phyloP scores from a whole-genome alignment of 2,888 invertebrate genomes.

The Piscicola geometra region DNA sequence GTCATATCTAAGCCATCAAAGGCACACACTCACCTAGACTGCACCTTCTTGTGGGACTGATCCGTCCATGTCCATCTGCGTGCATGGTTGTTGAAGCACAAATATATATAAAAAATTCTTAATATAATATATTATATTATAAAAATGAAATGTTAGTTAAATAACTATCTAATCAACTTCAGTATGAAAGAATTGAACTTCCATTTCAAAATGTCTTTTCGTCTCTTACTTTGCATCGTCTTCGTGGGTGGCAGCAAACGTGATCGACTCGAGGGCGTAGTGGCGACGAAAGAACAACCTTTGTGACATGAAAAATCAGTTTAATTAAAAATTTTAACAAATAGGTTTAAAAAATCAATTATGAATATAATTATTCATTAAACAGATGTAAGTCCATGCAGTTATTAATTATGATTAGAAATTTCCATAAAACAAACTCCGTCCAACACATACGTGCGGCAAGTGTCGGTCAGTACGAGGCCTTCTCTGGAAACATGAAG shows the following conservation, averaged over 20 bases:
- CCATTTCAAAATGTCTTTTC: not conserved
- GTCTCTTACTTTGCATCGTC: slow-evolving; percentile 70
- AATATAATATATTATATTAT: not conserved
- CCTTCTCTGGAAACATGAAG: slow-evolving; percentile 95
- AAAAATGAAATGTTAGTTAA: not conserved
- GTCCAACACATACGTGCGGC: slow-evolving; percentile 74
- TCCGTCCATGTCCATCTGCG: slow-evolving; percentile 25
- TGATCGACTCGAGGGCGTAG: slow-evolving; percentile 83
- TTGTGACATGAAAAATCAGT: slow-evolving; percentile 35
- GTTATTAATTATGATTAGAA: not conserved
- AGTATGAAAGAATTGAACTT: no score
- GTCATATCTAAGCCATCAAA: no score
- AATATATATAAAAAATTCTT: no score
- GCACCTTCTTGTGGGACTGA: slow-evolving; percentile 7
- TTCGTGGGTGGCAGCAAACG: slow-evolving; percentile 88
- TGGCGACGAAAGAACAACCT: slow-evolving; percentile 80
- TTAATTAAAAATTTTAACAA: not conserved
- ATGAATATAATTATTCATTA: not conserved
- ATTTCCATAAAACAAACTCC: not conserved
- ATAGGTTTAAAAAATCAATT: not conserved
- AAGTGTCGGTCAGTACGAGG: slow-evolving; percentile 92
- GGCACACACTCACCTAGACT: not conserved
- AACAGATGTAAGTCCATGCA: no score
- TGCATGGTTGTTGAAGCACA: not conserved
- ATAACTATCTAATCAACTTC: not conserved